Conservation (phyloP, 2,113 vertebrate genomes). For the Sceloporus undulatus region DNA sequence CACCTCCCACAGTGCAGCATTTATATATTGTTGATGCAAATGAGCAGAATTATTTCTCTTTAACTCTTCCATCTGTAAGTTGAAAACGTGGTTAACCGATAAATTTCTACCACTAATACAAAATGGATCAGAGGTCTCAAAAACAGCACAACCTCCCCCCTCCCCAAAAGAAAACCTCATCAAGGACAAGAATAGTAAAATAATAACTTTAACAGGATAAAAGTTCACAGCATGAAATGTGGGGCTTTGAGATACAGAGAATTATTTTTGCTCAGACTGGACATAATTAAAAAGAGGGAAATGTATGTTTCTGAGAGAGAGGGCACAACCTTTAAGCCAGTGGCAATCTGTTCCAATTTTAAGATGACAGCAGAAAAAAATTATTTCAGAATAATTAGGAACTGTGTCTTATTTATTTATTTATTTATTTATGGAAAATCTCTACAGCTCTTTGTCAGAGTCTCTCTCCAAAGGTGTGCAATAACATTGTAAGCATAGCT, state of each 20-base stretch:
- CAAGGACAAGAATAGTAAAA: neutral
- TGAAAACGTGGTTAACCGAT: neutral
- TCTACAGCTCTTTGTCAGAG: neutral
- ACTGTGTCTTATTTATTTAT: neutral
- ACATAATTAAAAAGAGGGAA: neutral
- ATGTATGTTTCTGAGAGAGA: neutral
- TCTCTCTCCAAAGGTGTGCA: neutral
- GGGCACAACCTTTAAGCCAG: neutral
- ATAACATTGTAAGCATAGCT: neutral
- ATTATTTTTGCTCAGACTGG: neutral
- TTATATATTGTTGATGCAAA: neutral
- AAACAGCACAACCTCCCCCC: neutral
- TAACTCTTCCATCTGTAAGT: neutral
- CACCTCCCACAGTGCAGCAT: neutral
- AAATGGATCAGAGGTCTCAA: neutral
- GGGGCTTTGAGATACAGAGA: neutral
- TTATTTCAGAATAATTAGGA: neutral
- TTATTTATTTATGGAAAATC: neutral
- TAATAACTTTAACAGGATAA: neutral
- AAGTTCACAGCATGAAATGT: neutral
- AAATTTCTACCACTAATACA: neutral
- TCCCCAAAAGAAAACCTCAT: neutral
- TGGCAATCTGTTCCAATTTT: neutral
- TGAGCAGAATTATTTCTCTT: neutral
- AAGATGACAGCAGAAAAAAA: neutral